These are phyloP conservation scores for Horisme vitalbata DNA, from an alignment of 2,888 invertebrate genomes.

Conservation along the genomic window DNA sequence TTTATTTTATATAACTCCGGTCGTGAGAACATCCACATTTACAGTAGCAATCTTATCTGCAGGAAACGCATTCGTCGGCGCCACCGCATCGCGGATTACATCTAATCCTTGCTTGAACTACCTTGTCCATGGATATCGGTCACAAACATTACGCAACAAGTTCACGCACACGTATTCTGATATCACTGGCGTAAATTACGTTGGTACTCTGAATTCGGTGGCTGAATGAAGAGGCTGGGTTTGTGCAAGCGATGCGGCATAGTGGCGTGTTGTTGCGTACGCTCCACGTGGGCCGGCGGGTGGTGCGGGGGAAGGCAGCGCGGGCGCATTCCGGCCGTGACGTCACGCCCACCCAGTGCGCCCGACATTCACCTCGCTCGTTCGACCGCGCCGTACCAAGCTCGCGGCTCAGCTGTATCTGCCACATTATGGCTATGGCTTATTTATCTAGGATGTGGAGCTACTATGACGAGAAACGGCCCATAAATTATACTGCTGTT, in stretches of 20 bases:
- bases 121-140: slow-evolving; percentile 40
- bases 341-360: slow-evolving; percentile 82
- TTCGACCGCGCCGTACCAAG: slow-evolving; percentile 47
- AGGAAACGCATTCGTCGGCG: slow-evolving; percentile 69
- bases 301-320: slow-evolving; percentile 50
- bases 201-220: slow-evolving; percentile 48
- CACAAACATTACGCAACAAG: slow-evolving; percentile 30
- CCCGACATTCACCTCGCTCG: slow-evolving; percentile 73
- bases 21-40: slow-evolving; percentile 53
- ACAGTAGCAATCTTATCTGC: slow-evolving; percentile 68
- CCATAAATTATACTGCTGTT: slow-evolving; percentile 1
- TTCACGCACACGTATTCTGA: slow-evolving; percentile 7
- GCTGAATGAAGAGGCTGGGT: slow-evolving; percentile 59
- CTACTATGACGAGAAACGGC: slow-evolving; percentile 44
- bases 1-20: slow-evolving; percentile 22
- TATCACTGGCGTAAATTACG: slow-evolving; percentile 29
- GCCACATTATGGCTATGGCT: slow-evolving; percentile 65
- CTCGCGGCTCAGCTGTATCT: slow-evolving; percentile 56
- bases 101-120: slow-evolving; percentile 49
- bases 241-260: slow-evolving; percentile 45
- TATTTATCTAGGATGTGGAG: slow-evolving; percentile 58
- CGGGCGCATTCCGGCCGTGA: slow-evolving; percentile 79
- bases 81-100: slow-evolving; percentile 62
- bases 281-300: slow-evolving; percentile 64
- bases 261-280: slow-evolving; percentile 57